Evolutionary conservation across 2,797 vertebrate species (phyloP), one percentile per base, ranked within the genome.

Genomic region (Pachyuromys duprasi): DNA sequence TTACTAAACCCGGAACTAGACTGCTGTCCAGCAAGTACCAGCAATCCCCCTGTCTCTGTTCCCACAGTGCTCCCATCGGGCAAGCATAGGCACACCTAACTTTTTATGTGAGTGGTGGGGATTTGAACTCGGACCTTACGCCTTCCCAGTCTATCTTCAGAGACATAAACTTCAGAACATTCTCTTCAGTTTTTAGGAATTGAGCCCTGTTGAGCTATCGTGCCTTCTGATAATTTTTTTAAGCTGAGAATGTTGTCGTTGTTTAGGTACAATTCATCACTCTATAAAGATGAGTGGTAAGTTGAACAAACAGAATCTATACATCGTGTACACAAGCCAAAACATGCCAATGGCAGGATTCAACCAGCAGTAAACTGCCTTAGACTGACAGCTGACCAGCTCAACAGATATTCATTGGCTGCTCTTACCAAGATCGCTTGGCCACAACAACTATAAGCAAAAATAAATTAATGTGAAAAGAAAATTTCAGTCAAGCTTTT

Each of bases 211-310:
- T 0, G 7, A 33, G 8, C 72, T 55, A 39, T 33, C 8, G 1
- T 8, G 5, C 39, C 8, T 53, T 70, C 65, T 57, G 82, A 49
- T 49, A 9, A 2, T 67, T 49, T 22, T 80, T 17, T 65, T 8
- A 91, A 93, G 75, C 4, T 92, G 86, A 15, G 33, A 45, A 86
- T 84, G 11, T 65, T 31, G 28, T 55, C 53, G 45, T 84, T 75
- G 28, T 95, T 90, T n/a, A 20, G 65, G 55, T 81, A 84, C 84
- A 94, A 53, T 63, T 20, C 45, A 42, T 88, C 53, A 28, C 5
- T 75, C 65, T 92, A n/a, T 86, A 95, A 88, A 91, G 63, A 96
- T 2, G 88, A n/a, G 72, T 36, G 93, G 22, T 24, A 79, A 42
- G 76, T 60, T 80, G 45, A 67, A 93, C 79, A 76, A 78, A 93